Base-by-base conservation (phyloP, 2,888 invertebrate species). In the Drosophila prostipennis region DNA sequence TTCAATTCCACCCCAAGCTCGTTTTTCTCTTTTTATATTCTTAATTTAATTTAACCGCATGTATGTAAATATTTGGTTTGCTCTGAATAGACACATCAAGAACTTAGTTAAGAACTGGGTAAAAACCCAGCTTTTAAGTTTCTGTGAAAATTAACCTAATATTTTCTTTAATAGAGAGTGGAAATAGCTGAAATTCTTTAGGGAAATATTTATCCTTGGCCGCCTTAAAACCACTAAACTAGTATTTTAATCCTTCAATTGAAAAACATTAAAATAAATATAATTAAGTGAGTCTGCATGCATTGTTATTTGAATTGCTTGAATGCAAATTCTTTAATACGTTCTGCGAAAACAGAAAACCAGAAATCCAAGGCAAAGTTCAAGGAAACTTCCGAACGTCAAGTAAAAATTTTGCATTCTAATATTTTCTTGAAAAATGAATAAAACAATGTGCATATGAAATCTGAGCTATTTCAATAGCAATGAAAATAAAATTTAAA, bases 271-370 rank as follows among this genome's bases (percentile, higher is more conserved):
- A n/a, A 45, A 26, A n/a, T n/a, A 45, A n/a, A 45, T 19, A 45
- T 7, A 45, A 45, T 34, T 1, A 13, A 19, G 10, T 26, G 29
- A 14, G 45, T 8, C 8, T 5, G 26, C n/a, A 29, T 45, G n/a
- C 14, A 10, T 29, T 10, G 29, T 14, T 29, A 46, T 46, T 32
- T 48, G 32, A 6, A 8, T n/a, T 19, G 32, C 34, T 48, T 6
- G 13, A 49, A 34, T 34, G 36, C 51, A 51, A 36, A 57, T 48
- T 54, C 42, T 23, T 51, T n/a, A 3, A 5, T 1, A 6, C 34
- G 16, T 19, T 34, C 11, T 16, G 16, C 32, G 16, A 6, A 11
- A 32, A 3, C 48, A 16, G 14, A 34, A 16, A 6, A 13, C 13
- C 34, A 19, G 32, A 32, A 48, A 34, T 16, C 7, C 7, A 3